A percentile compares a stretch with the other conserved stretches of the same genome.
Conservation (phyloP, 2,888 invertebrate genomes). For the Dynastes tityus region DNA sequence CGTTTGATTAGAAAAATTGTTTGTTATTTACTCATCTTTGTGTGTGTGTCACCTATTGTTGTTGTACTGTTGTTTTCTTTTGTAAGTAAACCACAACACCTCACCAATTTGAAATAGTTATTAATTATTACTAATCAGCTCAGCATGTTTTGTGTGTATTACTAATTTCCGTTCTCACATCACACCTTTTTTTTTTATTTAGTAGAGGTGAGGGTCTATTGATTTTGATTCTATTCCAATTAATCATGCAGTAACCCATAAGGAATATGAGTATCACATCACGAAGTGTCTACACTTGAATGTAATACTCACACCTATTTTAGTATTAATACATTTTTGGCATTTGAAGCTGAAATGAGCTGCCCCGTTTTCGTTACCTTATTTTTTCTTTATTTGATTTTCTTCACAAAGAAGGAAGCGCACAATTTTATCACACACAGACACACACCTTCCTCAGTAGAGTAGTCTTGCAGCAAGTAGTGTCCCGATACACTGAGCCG, state of each 20-base stretch:
- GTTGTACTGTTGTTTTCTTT: conserved; percentile 36
- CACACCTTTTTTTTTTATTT: conserved; percentile 25
- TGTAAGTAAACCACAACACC: conserved; percentile 24
- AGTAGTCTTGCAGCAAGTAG: conserved; percentile 39
- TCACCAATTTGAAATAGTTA: conserved; percentile 3
- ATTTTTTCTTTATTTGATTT: not conserved
- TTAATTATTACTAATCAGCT: conserved; percentile 16
- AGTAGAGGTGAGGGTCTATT: conserved; percentile 26
- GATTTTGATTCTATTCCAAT: conserved; percentile 15
- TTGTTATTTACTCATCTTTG: conserved; percentile 21
- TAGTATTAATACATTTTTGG: not conserved
- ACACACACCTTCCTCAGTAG: conserved; percentile 41
- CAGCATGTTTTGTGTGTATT: conserved; percentile 35
- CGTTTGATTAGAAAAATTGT: conserved; percentile 1
- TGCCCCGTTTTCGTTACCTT: not conserved
- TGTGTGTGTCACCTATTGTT: conserved; percentile 30
- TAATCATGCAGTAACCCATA: conserved; percentile 3
- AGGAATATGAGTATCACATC: conserved; percentile 6
- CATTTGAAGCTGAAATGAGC: not conserved
- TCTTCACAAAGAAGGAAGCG: not conserved
- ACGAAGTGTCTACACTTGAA: conserved; percentile 4
- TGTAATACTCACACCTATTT: conserved; percentile 1
- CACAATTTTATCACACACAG: conserved; percentile 19
- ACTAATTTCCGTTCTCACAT: conserved; percentile 36
- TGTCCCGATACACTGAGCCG: conserved; percentile 53